A percentile compares a stretch with the other conserved stretches of the same genome.
Conservation (phyloP, 2,113 vertebrate species). For the Aldabrachelys gigantea region DNA sequence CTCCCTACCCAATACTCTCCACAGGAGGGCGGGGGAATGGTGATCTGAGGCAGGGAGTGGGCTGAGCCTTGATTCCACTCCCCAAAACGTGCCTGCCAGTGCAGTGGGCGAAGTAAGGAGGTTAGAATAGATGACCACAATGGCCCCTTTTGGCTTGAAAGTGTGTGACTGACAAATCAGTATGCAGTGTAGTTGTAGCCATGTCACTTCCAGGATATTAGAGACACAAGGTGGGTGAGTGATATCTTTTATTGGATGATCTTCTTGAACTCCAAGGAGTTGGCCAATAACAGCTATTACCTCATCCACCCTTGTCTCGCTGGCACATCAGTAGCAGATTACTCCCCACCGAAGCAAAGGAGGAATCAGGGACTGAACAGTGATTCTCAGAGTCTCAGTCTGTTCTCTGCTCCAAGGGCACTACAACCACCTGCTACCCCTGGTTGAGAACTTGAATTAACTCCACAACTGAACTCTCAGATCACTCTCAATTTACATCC, state of each 20-base stretch:
- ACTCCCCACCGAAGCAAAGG: background rate
- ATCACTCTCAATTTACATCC: background rate
- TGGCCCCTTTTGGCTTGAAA: background rate
- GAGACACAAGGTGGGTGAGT: background rate
- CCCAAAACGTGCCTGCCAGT: fast-evolving
- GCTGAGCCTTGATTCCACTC: background rate
- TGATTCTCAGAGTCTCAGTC: background rate
- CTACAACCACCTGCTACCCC: background rate
- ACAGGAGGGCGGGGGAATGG: background rate
- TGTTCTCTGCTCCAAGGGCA: background rate
- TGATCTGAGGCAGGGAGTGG: background rate
- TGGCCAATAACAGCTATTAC: background rate
- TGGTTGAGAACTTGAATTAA: background rate
- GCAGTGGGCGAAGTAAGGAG: background rate
- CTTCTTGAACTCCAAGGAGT: too few relatives aligned
- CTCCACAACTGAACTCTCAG: background rate
- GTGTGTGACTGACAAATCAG: background rate
- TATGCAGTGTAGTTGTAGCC: background rate
- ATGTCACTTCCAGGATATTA: background rate
- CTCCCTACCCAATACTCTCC: background rate
- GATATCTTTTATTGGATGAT: background rate
- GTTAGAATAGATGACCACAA: background rate
- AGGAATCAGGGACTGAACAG: background rate
- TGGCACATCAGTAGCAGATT: background rate
- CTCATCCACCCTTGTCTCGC: too few relatives aligned